Conservation (phyloP, 2,888 invertebrate genomes). For the Drosophila kanekoi region DNA sequence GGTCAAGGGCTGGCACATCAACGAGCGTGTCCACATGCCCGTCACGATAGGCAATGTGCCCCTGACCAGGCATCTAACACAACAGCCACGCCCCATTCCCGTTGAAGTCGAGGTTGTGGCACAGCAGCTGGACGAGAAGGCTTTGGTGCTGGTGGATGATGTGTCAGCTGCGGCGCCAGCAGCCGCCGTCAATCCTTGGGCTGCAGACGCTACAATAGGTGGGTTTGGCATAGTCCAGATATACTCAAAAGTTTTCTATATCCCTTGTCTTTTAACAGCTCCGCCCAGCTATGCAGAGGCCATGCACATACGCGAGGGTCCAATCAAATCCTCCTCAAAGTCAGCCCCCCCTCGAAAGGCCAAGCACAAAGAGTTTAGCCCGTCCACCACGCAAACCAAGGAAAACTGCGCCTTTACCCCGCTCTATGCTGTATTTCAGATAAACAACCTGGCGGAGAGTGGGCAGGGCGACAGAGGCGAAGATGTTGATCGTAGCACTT, state of each 20-base stretch:
- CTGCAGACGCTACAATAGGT: constrained; percentile 61
- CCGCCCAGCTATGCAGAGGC: constrained; percentile 83
- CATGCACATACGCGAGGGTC: constrained; percentile 63
- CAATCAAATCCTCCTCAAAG: constrained; percentile 9
- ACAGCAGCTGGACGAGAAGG: constrained; percentile 61
- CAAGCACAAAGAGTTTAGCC: constrained; percentile 33
- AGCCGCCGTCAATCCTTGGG: constrained; percentile 61
- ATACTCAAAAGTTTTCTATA: no score
- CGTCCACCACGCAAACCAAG: constrained; percentile 9
- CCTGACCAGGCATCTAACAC: constrained; percentile 32
- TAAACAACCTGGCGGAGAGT: constrained; percentile 16
- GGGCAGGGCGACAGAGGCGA: constrained; percentile 11
- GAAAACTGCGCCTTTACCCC: constrained; percentile 37
- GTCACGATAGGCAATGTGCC: constrained; percentile 84
- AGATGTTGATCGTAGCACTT: constrained; percentile 45
- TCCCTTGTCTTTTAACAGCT: constrained; percentile 54
- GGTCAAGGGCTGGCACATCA: constrained; percentile 71
- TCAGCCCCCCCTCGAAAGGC: constrained; percentile 32
- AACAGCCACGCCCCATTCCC: constrained; percentile 36
- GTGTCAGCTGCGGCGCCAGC: not conserved
- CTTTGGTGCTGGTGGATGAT: constrained; percentile 45
- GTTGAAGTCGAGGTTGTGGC: constrained; percentile 41
- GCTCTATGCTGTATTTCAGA: constrained; percentile 56
- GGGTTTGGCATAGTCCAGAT: constrained; percentile 4
- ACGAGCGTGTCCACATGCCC: constrained; percentile 72